Evolutionary conservation across 2,888 invertebrate species (phyloP).

Genomic region (Tipula vernalis): DNA sequence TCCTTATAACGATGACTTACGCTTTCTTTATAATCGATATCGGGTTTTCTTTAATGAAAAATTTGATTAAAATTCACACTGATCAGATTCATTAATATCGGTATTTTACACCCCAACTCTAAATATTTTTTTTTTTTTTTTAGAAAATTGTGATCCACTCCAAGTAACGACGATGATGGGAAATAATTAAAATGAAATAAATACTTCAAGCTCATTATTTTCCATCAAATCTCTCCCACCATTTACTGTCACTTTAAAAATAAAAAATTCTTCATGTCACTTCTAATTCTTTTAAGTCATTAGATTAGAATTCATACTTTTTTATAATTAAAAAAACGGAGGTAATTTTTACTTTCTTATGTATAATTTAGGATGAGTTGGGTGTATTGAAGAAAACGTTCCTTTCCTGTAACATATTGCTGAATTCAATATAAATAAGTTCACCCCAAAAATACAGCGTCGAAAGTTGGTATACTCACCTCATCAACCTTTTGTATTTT

Average conservation of each 20-base stretch:
- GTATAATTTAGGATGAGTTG: not conserved
- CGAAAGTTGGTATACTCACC: not conserved
- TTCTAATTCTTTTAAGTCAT: conserved; percentile 4
- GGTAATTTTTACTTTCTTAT: not conserved
- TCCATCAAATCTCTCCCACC: not conserved
- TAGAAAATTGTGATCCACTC: not conserved
- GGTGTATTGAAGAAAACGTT: not conserved
- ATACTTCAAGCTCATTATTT: conserved; percentile 4
- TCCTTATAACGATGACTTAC: not conserved
- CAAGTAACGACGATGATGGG: not conserved
- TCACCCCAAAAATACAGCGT: not conserved
- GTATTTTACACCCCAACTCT: not conserved
- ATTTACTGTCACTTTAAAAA: not conserved
- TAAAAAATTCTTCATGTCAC: not conserved
- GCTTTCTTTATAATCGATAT: not conserved
- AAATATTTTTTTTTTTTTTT: not conserved
- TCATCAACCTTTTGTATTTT: not conserved
- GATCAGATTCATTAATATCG: not conserved
- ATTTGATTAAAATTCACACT: not conserved
- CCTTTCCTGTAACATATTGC: not conserved
- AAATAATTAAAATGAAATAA: not conserved
- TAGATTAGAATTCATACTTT: not conserved
- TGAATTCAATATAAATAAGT: not conserved
- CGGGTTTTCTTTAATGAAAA: not conserved
- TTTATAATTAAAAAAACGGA: not conserved